These are phyloP conservation scores for Cololabis saira DNA, from an alignment of 2,113 vertebrate species.

Conservation along the genomic window DNA sequence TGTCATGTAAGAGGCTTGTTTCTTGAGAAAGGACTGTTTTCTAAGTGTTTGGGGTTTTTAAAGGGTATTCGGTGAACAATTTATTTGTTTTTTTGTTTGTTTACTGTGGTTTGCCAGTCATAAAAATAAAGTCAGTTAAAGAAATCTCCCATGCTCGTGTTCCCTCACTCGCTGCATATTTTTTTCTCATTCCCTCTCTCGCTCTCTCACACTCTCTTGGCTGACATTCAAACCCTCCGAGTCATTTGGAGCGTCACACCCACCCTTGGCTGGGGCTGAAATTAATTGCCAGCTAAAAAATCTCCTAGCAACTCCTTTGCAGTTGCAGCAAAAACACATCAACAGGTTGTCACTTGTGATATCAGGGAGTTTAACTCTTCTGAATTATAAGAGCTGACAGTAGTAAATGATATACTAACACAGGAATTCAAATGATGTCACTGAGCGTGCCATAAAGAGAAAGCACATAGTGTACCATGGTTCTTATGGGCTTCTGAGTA, in stretches of 20 bases:
- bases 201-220: conserved; percentile 50
- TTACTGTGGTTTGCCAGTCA: conserved; percentile 81
- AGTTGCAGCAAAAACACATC: conserved; percentile 61
- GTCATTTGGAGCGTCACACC: conserved; percentile 67
- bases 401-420: conserved; percentile 53
- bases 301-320: conserved; percentile 65
- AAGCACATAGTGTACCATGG: conserved; percentile 23
- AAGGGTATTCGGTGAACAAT: conserved; percentile 68
- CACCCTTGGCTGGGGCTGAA: conserved; percentile 63
- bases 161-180: conserved; percentile 15
- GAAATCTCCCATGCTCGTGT: conserved; percentile 43
- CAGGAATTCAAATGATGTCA: conserved; percentile 76
- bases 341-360: conserved; percentile 79
- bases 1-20: conserved; percentile 30
- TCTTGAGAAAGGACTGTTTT: conserved; percentile 35
- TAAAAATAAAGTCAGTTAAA: conserved; percentile 81
- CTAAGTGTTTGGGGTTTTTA: conserved; percentile 58
- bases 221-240: conserved; percentile 65
- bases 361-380: conserved; percentile 38
- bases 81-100: conserved; percentile 82
- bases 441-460: conserved; percentile 24
- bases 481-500: conserved; percentile 5
- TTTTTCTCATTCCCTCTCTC: conserved; percentile 26
- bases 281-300: conserved; percentile 74
- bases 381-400: conserved; percentile 62